Evolutionary conservation across 1,140 invertebrate genomes (phyloP).

Genomic region (Nasonia vitripennis): DNA sequence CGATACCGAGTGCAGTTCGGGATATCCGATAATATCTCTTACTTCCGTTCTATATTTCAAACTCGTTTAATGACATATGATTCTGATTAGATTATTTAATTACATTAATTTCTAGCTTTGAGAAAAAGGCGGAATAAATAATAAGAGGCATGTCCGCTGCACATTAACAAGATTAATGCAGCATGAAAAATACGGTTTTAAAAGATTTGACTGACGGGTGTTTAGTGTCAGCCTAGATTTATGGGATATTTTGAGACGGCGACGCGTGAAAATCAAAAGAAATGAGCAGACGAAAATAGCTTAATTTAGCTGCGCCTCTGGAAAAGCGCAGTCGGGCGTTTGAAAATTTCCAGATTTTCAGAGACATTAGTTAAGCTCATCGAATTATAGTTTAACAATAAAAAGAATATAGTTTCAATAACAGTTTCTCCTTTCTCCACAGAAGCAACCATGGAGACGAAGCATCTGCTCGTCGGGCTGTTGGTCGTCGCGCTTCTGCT

Average conservation of each 20-base stretch:
- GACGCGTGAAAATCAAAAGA: neutral
- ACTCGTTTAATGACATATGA: no score
- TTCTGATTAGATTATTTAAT: neutral
- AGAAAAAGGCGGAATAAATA: no score
- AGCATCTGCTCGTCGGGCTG: conserved; percentile 59
- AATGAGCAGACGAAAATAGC: neutral
- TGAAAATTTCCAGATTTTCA: neutral
- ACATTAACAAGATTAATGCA: no score
- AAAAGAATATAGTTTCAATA: no score
- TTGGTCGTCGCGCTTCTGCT: conserved; percentile 60
- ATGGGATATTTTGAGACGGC: neutral
- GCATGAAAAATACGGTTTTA: neutral
- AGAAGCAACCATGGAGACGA: conserved; percentile 63
- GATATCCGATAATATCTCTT: no score
- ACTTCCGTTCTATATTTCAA: neutral
- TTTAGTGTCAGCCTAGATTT: neutral
- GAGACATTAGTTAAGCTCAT: neutral
- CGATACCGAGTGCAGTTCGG: neutral
- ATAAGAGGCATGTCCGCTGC: no score
- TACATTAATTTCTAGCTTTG: neutral
- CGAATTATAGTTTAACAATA: no score
- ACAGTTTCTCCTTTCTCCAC: conserved; percentile 1
- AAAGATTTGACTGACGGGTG: neutral
- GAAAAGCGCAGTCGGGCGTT: neutral
- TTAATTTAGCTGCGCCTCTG: neutral